Evolutionary conservation across 2,113 vertebrate species (phyloP), one percentile per base, ranked within the genome.

Genomic region (Rhizomys pruinosus): DNA sequence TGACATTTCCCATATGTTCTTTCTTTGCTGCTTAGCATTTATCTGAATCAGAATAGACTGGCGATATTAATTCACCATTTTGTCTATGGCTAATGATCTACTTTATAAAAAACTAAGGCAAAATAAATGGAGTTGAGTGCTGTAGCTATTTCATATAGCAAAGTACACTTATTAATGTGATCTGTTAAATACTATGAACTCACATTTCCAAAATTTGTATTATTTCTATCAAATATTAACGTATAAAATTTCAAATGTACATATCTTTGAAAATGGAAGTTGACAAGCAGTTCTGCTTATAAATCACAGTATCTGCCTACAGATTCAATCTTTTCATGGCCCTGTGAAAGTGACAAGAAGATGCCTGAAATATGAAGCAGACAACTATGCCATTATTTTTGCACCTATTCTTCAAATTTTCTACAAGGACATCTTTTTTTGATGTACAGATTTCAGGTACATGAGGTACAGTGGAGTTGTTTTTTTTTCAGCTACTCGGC

Each of bases 361-460:
- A 55, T 42, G 76, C 78, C 55, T 34, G 39, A 94, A 89, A 87
- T 72, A n/a, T 80, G 72, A 87, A 76, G 37, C 61, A 79, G 44
- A 86, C 22, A 89, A 57, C 8, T 29, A 42, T 32, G 42, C 7
- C 22, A 68, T 93, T 91, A 85, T 64, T 92, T 92, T 91, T 78
- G n/a, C 39, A 66, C 44, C 80, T 88, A 63, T 29, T 87, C 82
- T 94, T 85, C 39, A 88, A 37, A 78, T 93, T 84, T 55, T 94
- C 57, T 81, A 27, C 57, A 78, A 94, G 47, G 57, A 74, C 37
- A 82, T 88, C 37, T 90, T 90, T 93, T 76, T 95, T 87, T 88
- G 85, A 37, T n/a, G 47, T 69, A n/a, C 55, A 74, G 4, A 66
- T 85, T 84, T 93, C 57, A 77, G n/a, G 63, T 84, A n/a, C 39